A percentile compares a stretch with the other conserved stretches of the same genome.
Conservation (phyloP, 2,113 vertebrate genomes). For the Neogale vison region DNA sequence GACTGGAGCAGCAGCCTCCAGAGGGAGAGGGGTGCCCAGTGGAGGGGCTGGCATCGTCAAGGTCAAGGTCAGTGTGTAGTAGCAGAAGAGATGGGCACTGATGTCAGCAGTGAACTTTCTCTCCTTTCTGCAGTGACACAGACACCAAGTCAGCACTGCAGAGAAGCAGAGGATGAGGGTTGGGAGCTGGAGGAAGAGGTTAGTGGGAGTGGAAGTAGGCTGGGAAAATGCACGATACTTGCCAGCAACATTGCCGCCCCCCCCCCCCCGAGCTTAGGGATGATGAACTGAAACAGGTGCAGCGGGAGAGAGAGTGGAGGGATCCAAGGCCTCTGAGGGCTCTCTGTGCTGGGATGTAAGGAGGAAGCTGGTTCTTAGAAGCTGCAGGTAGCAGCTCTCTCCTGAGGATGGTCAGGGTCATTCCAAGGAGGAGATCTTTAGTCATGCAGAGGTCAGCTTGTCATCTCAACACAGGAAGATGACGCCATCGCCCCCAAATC, state of each 20-base stretch:
- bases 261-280: neutral
- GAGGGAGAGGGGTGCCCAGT: neutral
- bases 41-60: too few relatives aligned
- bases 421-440: neutral
- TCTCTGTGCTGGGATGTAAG: neutral
- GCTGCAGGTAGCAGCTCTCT: neutral
- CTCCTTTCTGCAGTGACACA: neutral
- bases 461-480: neutral
- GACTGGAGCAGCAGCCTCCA: neutral
- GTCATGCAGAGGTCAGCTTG: too few relatives aligned
- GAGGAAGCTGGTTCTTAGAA: neutral
- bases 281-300: neutral
- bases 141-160: neutral
- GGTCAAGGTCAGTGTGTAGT: neutral
- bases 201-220: neutral
- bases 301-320: neutral
- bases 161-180: neutral
- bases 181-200: neutral
- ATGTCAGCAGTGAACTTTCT: neutral
- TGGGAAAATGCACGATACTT: neutral
- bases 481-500: neutral
- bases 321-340: neutral
- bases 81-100: neutral
- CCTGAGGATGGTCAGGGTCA: neutral
- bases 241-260: neutral